Evolutionary conservation across 2,888 invertebrate genomes (phyloP).

Genomic region (Brachycybe producta): DNA sequence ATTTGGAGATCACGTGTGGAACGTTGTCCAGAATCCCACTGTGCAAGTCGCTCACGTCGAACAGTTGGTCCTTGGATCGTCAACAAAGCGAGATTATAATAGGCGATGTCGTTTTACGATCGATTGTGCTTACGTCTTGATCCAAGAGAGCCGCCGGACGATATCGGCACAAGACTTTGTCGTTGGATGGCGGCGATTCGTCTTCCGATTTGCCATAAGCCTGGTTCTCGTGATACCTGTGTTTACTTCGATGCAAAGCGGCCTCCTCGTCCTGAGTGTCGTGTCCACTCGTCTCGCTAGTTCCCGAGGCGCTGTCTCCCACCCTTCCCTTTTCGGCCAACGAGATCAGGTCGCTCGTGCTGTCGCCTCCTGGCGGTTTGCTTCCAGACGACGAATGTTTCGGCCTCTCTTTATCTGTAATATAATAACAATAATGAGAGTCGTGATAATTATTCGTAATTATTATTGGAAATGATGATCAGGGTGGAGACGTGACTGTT

Average conservation of each 20-base stretch:
- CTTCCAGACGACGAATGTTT: neutral
- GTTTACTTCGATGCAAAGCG: conserved; percentile 11
- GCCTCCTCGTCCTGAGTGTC: conserved; percentile 20
- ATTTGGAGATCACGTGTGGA: conserved; percentile 40
- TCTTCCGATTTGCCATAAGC: conserved; percentile 24
- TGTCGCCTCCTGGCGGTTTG: conserved; percentile 10
- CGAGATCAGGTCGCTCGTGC: conserved; percentile 24
- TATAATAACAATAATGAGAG: neutral
- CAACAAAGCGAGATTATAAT: conserved; percentile 8
- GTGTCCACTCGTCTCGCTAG: conserved; percentile 25
- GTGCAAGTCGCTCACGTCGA: conserved; percentile 37
- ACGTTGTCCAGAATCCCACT: conserved; percentile 25
- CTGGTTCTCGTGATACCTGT: conserved; percentile 24
- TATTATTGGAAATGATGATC: neutral
- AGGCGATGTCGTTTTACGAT: neutral
- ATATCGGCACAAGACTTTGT: conserved; percentile 16
- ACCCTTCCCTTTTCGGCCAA: conserved; percentile 26
- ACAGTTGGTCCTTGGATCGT: conserved; percentile 33
- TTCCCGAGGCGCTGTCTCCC: conserved; percentile 24
- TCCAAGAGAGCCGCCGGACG: conserved; percentile 12
- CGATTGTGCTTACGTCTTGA: conserved; percentile 13
- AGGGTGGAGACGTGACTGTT: neutral
- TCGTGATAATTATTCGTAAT: neutral
- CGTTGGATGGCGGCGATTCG: conserved; percentile 23
- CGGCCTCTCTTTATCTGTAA: conserved; percentile 2